Evolutionary conservation across 64 coral and sea anemone genomes (phyloP).

Genomic region (Porites australiensis): DNA sequence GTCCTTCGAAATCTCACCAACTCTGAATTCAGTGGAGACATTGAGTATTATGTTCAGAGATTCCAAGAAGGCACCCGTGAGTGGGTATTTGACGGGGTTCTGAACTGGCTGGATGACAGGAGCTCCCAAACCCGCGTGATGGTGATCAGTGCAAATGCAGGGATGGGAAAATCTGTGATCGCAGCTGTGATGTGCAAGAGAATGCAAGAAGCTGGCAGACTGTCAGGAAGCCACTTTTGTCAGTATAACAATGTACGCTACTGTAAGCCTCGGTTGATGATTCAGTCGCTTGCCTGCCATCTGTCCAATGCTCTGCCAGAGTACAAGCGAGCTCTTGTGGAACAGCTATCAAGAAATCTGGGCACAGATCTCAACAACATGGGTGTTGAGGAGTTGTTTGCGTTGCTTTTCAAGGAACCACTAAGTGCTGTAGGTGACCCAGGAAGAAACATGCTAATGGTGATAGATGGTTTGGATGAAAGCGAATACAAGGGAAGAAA

Average conservation of each 20-base stretch:
- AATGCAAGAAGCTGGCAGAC: conserved; percentile 33
- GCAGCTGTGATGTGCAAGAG: conserved; percentile 26
- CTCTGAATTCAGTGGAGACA: background rate
- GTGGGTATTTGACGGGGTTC: background rate
- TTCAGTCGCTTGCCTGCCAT: conserved; percentile 45
- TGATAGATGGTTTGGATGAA: conserved; percentile 63
- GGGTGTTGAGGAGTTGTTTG: conserved; percentile 63
- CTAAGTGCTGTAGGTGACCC: background rate
- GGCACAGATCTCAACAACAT: conserved; percentile 18
- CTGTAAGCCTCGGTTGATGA: conserved; percentile 36
- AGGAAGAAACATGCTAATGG: conserved; percentile 2
- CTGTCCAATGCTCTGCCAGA: conserved; percentile 42
- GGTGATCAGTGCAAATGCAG: conserved; percentile 48
- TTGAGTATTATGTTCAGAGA: background rate
- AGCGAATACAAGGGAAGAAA: conserved; percentile 8
- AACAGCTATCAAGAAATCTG: conserved; percentile 55
- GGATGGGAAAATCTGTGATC: conserved; percentile 49
- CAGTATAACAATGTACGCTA: conserved; percentile 41
- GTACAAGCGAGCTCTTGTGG: conserved; percentile 24
- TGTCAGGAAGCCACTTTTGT: conserved; percentile 61
- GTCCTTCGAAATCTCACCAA: background rate
- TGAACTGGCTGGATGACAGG: background rate
- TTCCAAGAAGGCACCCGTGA: conserved; percentile 1
- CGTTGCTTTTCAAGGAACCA: conserved; percentile 57
- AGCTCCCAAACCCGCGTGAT: background rate